A percentile compares a stretch with the other conserved stretches of the same genome.
Evolutionary conservation across 2,888 invertebrate species (phyloP).

Genomic region (Eueremaeus valkanovi): DNA sequence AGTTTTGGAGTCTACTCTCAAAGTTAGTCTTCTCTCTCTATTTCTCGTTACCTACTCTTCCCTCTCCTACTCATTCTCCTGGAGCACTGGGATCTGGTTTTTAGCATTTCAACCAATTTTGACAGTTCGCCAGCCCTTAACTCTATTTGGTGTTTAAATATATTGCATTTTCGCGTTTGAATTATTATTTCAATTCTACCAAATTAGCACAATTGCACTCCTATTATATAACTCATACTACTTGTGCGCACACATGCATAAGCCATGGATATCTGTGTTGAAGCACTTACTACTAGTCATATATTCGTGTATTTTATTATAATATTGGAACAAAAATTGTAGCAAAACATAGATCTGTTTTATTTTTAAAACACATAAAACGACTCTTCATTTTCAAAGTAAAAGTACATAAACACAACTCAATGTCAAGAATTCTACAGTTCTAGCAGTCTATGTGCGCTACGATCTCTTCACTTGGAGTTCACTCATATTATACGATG

Average conservation of each 20-base stretch:
- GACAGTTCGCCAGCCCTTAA: conserved; percentile 15
- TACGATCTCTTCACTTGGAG: not conserved
- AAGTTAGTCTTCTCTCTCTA: not conserved
- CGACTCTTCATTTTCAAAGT: conserved; percentile 17
- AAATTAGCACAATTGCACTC: conserved; percentile 28
- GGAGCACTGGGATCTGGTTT: conserved; percentile 16
- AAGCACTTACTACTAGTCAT: too few relatives aligned
- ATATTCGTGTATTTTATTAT: too few relatives aligned
- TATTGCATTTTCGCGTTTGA: conserved; percentile 13
- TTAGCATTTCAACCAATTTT: conserved; percentile 29
- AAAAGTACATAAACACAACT: conserved; percentile 25
- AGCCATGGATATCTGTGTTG: not conserved
- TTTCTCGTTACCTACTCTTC: conserved; percentile 41
- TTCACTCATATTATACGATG: conserved; percentile 4
- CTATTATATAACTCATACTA: not conserved
- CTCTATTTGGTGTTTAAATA: conserved; percentile 14
- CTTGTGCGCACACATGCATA: not conserved
- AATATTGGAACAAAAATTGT: too few relatives aligned
- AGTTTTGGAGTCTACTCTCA: not conserved
- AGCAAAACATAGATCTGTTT: not conserved
- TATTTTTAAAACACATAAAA: not conserved
- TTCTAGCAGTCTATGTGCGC: too few relatives aligned
- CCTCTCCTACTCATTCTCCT: not conserved
- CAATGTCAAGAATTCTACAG: conserved; percentile 25
- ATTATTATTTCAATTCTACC: conserved; percentile 25